phyloP scores from a whole-genome alignment of 2,888 invertebrate genomes.

The Dolomedes plantarius region DNA sequence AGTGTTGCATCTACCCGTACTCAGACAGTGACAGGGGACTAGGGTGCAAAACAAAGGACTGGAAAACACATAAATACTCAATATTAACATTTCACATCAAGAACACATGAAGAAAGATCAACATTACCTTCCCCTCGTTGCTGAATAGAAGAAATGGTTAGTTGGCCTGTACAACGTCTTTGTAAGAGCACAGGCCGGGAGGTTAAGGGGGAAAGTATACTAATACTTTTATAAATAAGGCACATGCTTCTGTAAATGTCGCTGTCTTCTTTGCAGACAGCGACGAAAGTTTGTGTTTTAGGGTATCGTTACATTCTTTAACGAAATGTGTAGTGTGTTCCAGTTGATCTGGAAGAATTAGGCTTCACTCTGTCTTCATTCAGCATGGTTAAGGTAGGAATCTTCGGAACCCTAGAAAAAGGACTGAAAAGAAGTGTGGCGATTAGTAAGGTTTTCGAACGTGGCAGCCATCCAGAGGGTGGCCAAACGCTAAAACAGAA shows the following conservation, averaged over 20 bases:
- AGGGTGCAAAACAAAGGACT: conserved; percentile 13
- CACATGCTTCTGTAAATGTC: conserved; percentile 28
- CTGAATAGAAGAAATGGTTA: conserved; percentile 40
- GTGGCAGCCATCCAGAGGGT: conserved; percentile 63
- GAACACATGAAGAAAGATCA: conserved; percentile 40
- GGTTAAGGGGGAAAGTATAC: conserved; percentile 39
- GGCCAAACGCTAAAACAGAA: conserved; percentile 57
- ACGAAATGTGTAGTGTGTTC: conserved; percentile 8
- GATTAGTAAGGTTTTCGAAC: conserved; percentile 54
- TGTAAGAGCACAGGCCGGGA: conserved; percentile 39
- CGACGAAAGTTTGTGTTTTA: conserved; percentile 16
- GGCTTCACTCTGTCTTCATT: conserved; percentile 27
- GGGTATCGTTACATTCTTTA: not conserved
- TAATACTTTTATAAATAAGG: not conserved
- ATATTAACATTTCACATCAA: conserved; percentile 22
- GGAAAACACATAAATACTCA: conserved; percentile 1
- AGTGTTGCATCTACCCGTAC: no score
- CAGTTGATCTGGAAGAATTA: conserved; percentile 39
- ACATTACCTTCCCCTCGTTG: conserved; percentile 68
- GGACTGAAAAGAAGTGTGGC: conserved; percentile 62
- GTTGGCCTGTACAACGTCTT: conserved; percentile 55
- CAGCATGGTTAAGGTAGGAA: not conserved
- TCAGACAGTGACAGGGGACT: not conserved
- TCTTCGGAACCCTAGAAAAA: conserved; percentile 58
- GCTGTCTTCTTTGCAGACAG: conserved; percentile 44